Percentiles rank a stretch among this genome's conserved stretches.
Conservation (phyloP, 2,113 vertebrate species). For the Hydrolagus affinis region DNA sequence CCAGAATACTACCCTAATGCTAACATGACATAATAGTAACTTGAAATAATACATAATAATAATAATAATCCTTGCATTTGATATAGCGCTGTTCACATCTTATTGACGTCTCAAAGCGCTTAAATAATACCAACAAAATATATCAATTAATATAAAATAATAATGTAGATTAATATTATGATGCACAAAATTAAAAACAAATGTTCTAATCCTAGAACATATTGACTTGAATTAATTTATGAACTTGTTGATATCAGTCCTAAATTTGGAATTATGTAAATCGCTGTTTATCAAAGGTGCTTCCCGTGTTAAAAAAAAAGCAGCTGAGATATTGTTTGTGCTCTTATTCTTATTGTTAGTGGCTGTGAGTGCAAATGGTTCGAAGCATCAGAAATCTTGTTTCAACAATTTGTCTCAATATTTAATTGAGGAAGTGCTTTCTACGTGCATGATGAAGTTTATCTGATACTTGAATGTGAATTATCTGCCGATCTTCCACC, state of each 20-base stretch:
- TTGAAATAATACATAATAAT: too few species aligned
- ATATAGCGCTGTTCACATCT: too few species aligned
- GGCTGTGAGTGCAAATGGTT: not conserved
- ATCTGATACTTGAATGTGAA: not conserved
- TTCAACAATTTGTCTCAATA: not conserved
- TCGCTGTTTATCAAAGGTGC: not conserved
- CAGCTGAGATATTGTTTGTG: not conserved
- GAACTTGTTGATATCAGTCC: not conserved
- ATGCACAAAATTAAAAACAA: not conserved
- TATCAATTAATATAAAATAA: too few species aligned
- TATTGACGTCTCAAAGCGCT: too few species aligned
- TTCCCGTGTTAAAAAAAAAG: not conserved
- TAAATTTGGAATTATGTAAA: slow-evolving; percentile 4
- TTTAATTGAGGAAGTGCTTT: slow-evolving; percentile 4
- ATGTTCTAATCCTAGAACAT: not conserved
- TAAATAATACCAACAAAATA: too few species aligned
- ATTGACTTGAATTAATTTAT: not conserved
- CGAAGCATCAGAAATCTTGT: not conserved
- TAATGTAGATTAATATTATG: not conserved
- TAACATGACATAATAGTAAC: too few species aligned
- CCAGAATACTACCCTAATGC: too few species aligned
- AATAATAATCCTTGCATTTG: too few species aligned
- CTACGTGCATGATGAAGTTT: not conserved
- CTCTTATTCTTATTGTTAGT: not conserved
- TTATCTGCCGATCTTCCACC: slow-evolving; percentile 4